Conservation (phyloP, 2,888 invertebrate species). For the Cheilosia grossa region DNA sequence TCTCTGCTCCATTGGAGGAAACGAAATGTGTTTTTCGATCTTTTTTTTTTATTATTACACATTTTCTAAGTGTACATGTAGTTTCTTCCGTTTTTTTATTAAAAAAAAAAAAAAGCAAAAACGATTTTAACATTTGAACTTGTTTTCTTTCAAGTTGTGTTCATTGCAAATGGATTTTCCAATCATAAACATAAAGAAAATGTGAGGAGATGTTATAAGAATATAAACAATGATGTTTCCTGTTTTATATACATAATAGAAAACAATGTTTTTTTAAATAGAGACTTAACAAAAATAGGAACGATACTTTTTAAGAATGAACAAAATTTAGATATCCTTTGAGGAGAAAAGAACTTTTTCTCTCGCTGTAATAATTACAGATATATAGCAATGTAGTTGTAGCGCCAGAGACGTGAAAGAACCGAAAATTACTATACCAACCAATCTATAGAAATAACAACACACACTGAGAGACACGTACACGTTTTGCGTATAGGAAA, state of each 20-base stretch:
- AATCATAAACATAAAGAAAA: conserved; percentile 37
- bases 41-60: too few species aligned
- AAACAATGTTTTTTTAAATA: conserved; percentile 50
- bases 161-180: conserved; percentile 54
- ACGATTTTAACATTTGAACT: neutral
- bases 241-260: conserved; percentile 55
- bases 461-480: conserved; percentile 44
- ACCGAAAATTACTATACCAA: conserved; percentile 27
- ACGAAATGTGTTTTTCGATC: neutral
- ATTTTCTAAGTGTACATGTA: too few species aligned
- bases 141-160: conserved; percentile 49
- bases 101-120: neutral
- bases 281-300: conserved; percentile 23
- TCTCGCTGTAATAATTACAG: conserved; percentile 33
- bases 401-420: conserved; percentile 19
- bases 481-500: conserved; percentile 62
- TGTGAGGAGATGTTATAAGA: conserved; percentile 7
- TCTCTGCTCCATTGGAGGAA: conserved; percentile 4
- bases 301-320: conserved; percentile 53
- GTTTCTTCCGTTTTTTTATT: too few species aligned
- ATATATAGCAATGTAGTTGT: conserved; percentile 31
- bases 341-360: conserved; percentile 17
- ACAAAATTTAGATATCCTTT: conserved; percentile 56
- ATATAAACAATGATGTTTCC: conserved; percentile 45
- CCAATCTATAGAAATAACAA: conserved; percentile 17